Percentiles rank a stretch among this genome's conserved stretches.
phyloP scores from a whole-genome alignment of 1,140 invertebrate species.

The Platyscapa corneri region DNA sequence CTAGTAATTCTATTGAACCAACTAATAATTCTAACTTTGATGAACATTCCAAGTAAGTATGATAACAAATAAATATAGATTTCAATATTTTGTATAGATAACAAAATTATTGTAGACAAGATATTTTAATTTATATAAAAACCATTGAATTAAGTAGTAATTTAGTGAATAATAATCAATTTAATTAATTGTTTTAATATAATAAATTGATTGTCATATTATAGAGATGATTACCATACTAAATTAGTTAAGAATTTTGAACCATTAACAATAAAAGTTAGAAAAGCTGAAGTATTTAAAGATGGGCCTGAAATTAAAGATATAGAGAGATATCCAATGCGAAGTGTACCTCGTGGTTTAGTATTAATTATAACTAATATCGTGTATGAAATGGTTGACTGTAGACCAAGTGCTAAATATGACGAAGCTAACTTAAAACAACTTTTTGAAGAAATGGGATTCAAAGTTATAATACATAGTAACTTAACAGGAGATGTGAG shows the following conservation, averaged over 20 bases:
- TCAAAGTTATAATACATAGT: constrained; percentile 67
- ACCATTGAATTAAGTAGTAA: not conserved
- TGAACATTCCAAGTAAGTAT: constrained; percentile 47
- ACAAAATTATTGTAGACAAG: not conserved
- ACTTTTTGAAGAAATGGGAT: constrained; percentile 76
- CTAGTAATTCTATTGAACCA: constrained; percentile 36
- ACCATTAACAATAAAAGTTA: constrained; percentile 62
- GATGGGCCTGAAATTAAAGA: constrained; percentile 56
- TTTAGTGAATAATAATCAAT: not conserved
- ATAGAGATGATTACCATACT: constrained; percentile 58
- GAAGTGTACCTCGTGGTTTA: constrained; percentile 75
- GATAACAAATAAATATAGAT: not conserved
- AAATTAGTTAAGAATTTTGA: constrained; percentile 53
- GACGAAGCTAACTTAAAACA: constrained; percentile 74
- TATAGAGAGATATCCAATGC: constrained; percentile 72
- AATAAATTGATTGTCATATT: constrained; percentile 40
- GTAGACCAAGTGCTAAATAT: constrained; percentile 71
- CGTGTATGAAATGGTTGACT: constrained; percentile 51
- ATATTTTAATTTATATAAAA: not conserved
- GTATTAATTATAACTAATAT: constrained; percentile 78
- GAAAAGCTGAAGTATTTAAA: constrained; percentile 65
- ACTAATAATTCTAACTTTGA: constrained; percentile 41
- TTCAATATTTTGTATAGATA: not conserved
- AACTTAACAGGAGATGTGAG: constrained; percentile 71
- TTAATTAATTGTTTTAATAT: no score